These are phyloP conservation scores for Neolamprologus modestus DNA, from an alignment of 2,113 vertebrate genomes.

Conservation along the genomic window DNA sequence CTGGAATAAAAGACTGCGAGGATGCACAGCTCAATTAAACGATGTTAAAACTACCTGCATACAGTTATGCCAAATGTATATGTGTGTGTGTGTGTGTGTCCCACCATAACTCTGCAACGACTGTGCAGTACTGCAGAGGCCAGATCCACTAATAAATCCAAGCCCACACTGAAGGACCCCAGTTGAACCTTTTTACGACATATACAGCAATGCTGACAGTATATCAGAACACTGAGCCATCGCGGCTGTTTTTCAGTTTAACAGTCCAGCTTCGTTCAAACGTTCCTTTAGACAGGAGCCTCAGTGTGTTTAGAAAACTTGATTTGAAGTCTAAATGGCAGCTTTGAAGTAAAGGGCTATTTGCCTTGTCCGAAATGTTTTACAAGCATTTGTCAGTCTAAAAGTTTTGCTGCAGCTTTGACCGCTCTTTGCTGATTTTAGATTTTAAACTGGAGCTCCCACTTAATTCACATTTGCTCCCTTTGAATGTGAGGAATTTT, in stretches of 20 bases:
- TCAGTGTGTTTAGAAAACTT: not conserved
- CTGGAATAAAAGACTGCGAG: not conserved
- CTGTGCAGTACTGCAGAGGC: not conserved
- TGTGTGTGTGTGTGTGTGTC: not conserved
- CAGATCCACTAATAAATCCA: not conserved
- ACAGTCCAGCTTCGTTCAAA: not conserved
- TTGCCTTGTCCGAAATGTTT: not conserved
- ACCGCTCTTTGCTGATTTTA: rapidly evolving
- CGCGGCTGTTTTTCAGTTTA: not conserved
- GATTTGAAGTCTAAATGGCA: not conserved
- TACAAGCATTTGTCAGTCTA: not conserved
- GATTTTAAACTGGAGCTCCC: not conserved
- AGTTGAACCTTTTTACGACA: not conserved
- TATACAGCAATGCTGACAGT: not conserved
- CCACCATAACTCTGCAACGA: not conserved
- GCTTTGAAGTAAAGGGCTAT: not conserved
- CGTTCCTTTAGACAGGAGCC: not conserved
- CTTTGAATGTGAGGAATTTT: not conserved
- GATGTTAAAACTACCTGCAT: not conserved
- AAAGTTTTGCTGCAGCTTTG: not conserved
- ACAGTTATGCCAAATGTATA: not conserved
- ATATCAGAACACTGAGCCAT: not conserved
- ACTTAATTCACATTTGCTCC: not conserved
- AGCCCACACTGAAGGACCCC: not conserved
- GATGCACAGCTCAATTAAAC: not conserved